phyloP scores from a whole-genome alignment of 2,113 vertebrate species.

The Chloroceryle aenea region DNA sequence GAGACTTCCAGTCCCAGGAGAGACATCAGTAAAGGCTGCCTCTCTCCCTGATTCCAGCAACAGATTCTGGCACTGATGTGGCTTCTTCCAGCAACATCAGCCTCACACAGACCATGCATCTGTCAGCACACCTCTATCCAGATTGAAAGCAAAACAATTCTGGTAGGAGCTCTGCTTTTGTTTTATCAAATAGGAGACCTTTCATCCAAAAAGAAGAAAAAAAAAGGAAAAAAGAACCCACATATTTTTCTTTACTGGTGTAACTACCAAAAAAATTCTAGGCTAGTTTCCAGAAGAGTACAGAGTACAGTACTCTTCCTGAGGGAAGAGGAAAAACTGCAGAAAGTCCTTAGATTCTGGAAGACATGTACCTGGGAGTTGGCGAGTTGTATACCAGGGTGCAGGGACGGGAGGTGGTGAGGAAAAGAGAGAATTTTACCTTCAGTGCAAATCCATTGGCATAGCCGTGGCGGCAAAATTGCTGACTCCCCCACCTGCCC shows the following conservation, averaged over 20 bases:
- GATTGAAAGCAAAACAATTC: neutral
- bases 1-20: neutral
- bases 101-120: neutral
- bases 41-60: neutral
- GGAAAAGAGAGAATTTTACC: neutral
- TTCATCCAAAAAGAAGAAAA: neutral
- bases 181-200: neutral
- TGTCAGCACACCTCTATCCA: neutral
- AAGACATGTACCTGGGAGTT: neutral
- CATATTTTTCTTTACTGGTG: neutral
- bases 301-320: neutral
- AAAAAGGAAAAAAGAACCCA: neutral
- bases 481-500: neutral
- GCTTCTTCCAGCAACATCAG: neutral
- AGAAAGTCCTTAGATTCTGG: neutral
- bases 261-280: neutral
- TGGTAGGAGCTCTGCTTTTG: neutral
- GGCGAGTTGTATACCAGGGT: neutral
- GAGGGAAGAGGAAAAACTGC: neutral
- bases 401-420: neutral
- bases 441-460: neutral
- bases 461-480: neutral
- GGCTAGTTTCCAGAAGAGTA: neutral
- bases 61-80: fast-evolving
- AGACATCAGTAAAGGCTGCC: neutral